These are phyloP conservation scores for Anorthoa munda DNA, from an alignment of 2,888 invertebrate genomes.

Conservation along the genomic window DNA sequence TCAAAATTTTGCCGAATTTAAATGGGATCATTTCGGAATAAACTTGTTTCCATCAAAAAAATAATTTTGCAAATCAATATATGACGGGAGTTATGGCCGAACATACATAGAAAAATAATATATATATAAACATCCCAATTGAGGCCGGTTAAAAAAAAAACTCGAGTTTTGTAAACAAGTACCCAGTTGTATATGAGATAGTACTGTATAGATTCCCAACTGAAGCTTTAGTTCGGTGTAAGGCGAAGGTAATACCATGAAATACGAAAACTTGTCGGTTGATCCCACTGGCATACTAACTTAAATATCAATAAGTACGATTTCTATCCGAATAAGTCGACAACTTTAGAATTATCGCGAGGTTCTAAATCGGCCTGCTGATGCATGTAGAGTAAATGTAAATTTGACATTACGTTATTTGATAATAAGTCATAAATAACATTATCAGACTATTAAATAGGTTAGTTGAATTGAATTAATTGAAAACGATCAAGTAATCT, in stretches of 20 bases:
- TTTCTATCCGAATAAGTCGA: background rate
- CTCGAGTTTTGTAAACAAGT: background rate
- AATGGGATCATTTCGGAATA: too few species aligned
- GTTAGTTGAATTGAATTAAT: constrained; percentile 21
- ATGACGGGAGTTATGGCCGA: too few species aligned
- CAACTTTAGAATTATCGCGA: constrained; percentile 10
- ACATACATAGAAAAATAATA: too few species aligned
- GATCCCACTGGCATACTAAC: too few species aligned
- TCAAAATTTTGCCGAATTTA: too few species aligned
- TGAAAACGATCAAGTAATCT: background rate
- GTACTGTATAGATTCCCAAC: background rate
- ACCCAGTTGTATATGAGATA: background rate
- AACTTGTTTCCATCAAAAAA: too few species aligned
- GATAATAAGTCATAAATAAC: background rate
- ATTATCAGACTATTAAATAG: background rate
- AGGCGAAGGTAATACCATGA: background rate
- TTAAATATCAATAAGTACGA: background rate
- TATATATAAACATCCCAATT: too few species aligned
- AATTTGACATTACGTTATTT: background rate
- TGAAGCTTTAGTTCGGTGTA: background rate
- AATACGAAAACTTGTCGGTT: background rate
- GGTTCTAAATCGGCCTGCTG: constrained; percentile 36
- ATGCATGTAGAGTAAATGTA: constrained; percentile 33
- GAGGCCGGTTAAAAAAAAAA: too few species aligned
- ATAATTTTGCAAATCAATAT: too few species aligned